These are phyloP conservation scores for Zosterops japonicus DNA, from an alignment of 2,113 vertebrate genomes.

Conservation along the genomic window DNA sequence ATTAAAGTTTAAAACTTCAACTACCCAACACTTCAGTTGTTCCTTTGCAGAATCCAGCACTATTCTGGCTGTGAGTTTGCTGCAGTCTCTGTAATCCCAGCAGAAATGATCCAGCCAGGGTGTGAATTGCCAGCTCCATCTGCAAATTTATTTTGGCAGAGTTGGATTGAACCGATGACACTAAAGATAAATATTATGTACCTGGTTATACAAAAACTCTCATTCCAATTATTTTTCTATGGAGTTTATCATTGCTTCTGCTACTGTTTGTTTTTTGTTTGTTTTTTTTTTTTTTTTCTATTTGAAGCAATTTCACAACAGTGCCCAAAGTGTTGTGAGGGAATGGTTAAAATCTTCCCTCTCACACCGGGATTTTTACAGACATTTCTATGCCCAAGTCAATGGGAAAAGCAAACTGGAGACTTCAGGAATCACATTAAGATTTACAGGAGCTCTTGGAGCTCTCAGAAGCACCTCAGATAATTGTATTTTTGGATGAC, in stretches of 20 bases:
- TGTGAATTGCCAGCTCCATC: not conserved
- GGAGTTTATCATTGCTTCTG: not conserved
- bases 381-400: not conserved
- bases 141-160: not conserved
- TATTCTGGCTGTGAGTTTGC: not conserved
- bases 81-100: not conserved
- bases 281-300: too few relatives aligned
- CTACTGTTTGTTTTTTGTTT: not conserved
- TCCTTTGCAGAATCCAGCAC: not conserved
- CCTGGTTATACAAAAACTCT: not conserved
- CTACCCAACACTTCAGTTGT: not conserved
- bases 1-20: not conserved
- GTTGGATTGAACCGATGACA: not conserved
- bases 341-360: not conserved
- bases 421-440: not conserved
- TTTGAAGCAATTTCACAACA: not conserved
- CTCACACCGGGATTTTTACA: not conserved
- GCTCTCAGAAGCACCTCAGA: conserved; percentile 6
- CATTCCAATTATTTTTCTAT: not conserved
- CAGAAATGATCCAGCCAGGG: not conserved
- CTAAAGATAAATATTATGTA: not conserved
- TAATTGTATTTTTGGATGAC: not conserved
- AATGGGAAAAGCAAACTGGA: not conserved
- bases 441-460: not conserved
- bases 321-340: accelerated